Evolutionary conservation across 2,113 vertebrate species (phyloP).

Genomic region (Kobus ellipsiprymnus): DNA sequence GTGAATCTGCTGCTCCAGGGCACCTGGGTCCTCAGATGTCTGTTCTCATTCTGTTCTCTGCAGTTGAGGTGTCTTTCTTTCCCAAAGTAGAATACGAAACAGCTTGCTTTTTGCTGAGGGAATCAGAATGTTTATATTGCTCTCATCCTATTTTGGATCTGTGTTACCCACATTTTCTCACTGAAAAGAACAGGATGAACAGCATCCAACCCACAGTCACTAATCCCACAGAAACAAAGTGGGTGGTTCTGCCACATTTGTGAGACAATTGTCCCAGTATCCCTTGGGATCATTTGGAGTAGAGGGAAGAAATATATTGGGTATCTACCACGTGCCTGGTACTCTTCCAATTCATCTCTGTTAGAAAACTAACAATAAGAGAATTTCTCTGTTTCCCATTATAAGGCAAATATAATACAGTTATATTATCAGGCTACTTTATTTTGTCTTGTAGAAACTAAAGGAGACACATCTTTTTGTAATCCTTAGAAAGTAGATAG

Average conservation of each 20-base stretch:
- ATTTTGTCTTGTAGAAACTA: not conserved
- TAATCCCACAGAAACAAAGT: constrained; percentile 6
- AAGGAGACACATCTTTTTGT: constrained; percentile 3
- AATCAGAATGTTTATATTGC: constrained; percentile 43
- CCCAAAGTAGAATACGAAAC: constrained; percentile 34
- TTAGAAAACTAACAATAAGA: constrained; percentile 9
- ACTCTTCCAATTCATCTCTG: not conserved
- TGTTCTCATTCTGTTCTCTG: not conserved
- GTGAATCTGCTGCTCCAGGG: not conserved
- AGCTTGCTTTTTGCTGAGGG: not conserved
- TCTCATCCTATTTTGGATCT: constrained; percentile 29
- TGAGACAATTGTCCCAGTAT: not conserved
- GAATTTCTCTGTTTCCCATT: not conserved
- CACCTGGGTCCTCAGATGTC: not conserved
- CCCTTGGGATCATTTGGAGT: not conserved
- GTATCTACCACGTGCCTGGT: not conserved
- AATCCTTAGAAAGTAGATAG: not conserved
- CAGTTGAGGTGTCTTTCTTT: not conserved
- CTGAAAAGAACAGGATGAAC: constrained; percentile 20
- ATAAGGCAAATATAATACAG: not conserved
- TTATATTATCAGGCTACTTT: not conserved
- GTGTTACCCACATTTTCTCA: constrained; percentile 45
- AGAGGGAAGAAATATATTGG: not conserved
- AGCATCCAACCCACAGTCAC: not conserved
- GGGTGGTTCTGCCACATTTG: not conserved